Evolutionary conservation across 2,113 vertebrate genomes (phyloP), one percentile per base, ranked within the genome.

Genomic region (Hipposideros armiger): DNA sequence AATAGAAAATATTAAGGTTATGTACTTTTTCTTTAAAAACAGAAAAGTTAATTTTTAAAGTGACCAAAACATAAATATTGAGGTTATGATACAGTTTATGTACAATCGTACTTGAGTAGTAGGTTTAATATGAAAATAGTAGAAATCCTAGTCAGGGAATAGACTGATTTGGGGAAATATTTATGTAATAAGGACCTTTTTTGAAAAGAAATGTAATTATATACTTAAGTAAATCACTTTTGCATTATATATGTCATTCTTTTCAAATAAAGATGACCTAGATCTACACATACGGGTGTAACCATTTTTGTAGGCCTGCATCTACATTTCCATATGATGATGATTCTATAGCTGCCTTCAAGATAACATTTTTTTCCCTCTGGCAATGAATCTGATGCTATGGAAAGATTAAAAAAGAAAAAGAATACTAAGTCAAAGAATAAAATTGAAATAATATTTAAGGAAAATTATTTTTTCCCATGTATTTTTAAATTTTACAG

Each of bases 401-500:
- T 88, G 54, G 70, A 97, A 97, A 96, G 97, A 98, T 94, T 83
- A 95, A 98, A 98, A 98, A 98, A 96, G 96, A 96, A 98, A 98
- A 98, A 97, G 58, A 97, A 97, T 97, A 98, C 84, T 96, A 98
- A 98, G 95, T 95, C 96, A 98, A 98, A 98, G 97, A 98, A 97
- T 98, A 98, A 94, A 92, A 98, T 94, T 95, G 95, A 98, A 98
- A 97, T 95, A 98, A 98, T 98, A 98, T 98, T 98, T 98, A 98
- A 98, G 97, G 96, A 98, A 98, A 98, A 96, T 86, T 69, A 97
- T 98, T 98, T 97, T 98, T 98, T 98, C 98, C 90, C 90, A 97
- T 98, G 95, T 97, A 98, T 97, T 98, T 98, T 98, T 98, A 98
- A 97, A 98, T 98, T 97, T 98, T 98, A 97, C 95, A 98, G 52